These are phyloP conservation scores for Solen grandis DNA, from an alignment of 1,140 invertebrate genomes.

Conservation along the genomic window DNA sequence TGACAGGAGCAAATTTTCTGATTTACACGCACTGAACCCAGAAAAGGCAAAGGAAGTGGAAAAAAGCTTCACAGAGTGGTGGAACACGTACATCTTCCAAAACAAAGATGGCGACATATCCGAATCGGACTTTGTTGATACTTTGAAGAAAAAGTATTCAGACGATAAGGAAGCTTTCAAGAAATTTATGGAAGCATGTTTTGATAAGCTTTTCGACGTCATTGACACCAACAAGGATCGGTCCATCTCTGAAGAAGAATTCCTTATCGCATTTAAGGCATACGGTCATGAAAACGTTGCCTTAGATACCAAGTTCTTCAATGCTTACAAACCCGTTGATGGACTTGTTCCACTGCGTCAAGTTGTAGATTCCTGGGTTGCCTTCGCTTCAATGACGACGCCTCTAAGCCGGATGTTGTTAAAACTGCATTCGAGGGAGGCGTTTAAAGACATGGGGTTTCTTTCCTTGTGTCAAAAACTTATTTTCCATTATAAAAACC, in stretches of 20 bases:
- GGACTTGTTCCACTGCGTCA: constrained; percentile 54
- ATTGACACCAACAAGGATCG: constrained; percentile 68
- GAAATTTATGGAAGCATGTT: constrained; percentile 53
- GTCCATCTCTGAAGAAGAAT: constrained; percentile 62
- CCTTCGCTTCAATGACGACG: constrained; percentile 52
- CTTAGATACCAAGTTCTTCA: constrained; percentile 57
- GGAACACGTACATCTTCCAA: constrained; percentile 41
- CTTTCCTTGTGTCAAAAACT: no score
- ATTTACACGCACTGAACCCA: constrained; percentile 56
- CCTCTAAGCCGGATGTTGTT: constrained; percentile 44
- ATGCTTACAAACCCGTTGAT: constrained; percentile 55
- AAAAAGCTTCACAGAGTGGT: constrained; percentile 54
- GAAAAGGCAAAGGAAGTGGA: constrained; percentile 48
- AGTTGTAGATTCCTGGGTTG: constrained; percentile 58
- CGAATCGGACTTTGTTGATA: constrained; percentile 48
- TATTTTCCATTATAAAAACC: no score
- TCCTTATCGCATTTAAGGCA: constrained; percentile 64
- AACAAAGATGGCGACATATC: constrained; percentile 46
- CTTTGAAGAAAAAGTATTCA: constrained; percentile 20
- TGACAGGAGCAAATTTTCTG: constrained; percentile 62
- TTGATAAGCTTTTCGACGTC: constrained; percentile 62
- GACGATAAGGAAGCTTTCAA: constrained; percentile 54
- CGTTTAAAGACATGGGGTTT: constrained; percentile 46
- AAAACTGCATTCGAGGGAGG: constrained; percentile 58
- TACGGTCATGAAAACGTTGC: constrained; percentile 65